Base-by-base conservation (phyloP, 37 sponge, comb jelly and placozoan species). In the Theonella swinhoei region DNA sequence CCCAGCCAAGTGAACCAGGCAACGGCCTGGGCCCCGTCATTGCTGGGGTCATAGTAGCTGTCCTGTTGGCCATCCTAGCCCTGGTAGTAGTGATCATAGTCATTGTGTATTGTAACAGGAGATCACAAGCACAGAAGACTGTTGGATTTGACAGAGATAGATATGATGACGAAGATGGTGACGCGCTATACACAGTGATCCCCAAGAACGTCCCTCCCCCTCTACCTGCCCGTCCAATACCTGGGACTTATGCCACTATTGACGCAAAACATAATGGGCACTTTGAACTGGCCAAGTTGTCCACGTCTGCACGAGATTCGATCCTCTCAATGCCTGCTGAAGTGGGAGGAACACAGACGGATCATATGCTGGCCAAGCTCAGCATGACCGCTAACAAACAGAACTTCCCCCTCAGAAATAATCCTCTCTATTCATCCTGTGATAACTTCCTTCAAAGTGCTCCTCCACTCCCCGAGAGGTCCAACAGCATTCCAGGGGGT, bases 391-490 rank as follows among this genome's bases (percentile, higher is more conserved):
- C 54, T 14, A 47, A 24, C 22, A 3, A 30, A 33, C 64, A 80
- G 47, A 63, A 68, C 14, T 24, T 59, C 11, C 80, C 59, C 40
- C 76, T 89, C 19, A 61, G 78, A 36, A 68, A 65, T 9, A 89
- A 89, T 64, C 89, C 89, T 0, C 64, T 89, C 68, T 89, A 89
- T 64, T 73, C 75, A 1, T 89, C 89, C 2, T 72, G 80, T 23
- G 85, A 89, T 32, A 42, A 78, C 11, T 63, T 89, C 19, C 61
- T 29, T 30, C 17, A n/a, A 38, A 38, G 7, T 33, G 39, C 42
- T 1, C 2, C 39, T 31, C 32, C 39, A 1, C 9, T 28, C 0
- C 30, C 9, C 1, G 5, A 32, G 33, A 68, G 69, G 31, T 31
- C 39, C 2, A 26, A 11, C 4, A 26, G 29, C 66, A 26, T 4